Conservation (phyloP, 2,888 invertebrate species). For the Drosophila meridiana region DNA sequence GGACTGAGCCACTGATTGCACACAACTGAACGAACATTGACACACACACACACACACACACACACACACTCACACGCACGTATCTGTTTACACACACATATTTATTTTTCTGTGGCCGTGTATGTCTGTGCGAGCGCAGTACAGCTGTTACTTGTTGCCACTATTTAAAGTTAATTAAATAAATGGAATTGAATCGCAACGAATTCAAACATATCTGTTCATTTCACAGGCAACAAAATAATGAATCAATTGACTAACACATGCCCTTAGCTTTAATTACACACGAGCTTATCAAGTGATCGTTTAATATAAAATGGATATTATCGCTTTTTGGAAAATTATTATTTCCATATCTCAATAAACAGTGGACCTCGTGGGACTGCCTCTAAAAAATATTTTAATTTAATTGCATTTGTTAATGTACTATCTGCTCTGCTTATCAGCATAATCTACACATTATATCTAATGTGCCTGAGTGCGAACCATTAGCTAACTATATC, state of each 20-base stretch:
- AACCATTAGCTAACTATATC: background rate
- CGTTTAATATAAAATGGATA: background rate
- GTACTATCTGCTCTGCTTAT: background rate
- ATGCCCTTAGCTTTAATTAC: background rate
- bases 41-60: background rate
- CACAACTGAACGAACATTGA: conserved; percentile 6
- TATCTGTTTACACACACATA: background rate
- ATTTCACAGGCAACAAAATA: background rate
- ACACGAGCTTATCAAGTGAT: background rate
- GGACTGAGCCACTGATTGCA: background rate
- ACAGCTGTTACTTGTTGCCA: conserved; percentile 36
- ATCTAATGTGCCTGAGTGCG: background rate
- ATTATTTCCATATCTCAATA: background rate
- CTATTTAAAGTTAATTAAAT: conserved; percentile 64
- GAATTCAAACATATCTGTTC: conserved; percentile 21
- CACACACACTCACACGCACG: background rate
- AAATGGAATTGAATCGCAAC: conserved; percentile 41
- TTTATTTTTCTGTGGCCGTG: conserved; percentile 5
- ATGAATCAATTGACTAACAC: background rate
- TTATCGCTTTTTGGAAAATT: background rate
- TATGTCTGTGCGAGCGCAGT: conserved; percentile 6
- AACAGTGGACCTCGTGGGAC: too few species aligned
- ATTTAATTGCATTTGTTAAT: background rate
- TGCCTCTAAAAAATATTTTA: background rate
- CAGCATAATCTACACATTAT: background rate